phyloP scores from a whole-genome alignment of 2,888 invertebrate species.

The Campopleginae sp. region DNA sequence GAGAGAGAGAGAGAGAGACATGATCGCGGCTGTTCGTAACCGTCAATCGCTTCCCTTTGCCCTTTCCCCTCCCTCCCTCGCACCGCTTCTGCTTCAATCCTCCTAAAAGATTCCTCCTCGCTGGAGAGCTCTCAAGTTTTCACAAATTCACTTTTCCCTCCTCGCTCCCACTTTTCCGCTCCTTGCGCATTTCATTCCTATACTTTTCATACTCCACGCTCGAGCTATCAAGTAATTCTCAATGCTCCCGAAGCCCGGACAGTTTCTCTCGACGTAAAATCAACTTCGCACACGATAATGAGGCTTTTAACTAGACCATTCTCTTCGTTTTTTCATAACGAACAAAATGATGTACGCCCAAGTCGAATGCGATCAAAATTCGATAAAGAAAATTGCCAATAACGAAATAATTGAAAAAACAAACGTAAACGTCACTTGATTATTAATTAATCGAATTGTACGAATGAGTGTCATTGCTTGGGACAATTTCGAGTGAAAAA shows the following conservation, averaged over 20 bases:
- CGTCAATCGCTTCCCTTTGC: slow-evolving; percentile 66
- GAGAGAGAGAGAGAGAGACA: slow-evolving; percentile 1
- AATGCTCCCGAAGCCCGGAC: no score
- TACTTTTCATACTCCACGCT: slow-evolving; percentile 9
- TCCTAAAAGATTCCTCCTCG: slow-evolving; percentile 8
- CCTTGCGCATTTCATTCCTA: neutral
- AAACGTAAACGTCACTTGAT: neutral
- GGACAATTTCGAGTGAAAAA: neutral
- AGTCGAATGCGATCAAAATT: neutral
- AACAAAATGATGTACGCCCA: neutral
- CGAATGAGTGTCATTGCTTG: no score
- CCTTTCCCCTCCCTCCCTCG: neutral
- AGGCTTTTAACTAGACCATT: neutral
- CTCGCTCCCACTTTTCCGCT: neutral
- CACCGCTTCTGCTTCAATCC: neutral
- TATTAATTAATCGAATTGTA: no score
- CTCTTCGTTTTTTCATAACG: neutral
- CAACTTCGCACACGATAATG: neutral
- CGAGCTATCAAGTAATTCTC: slow-evolving; percentile 22
- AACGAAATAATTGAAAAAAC: neutral
- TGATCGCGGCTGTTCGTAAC: slow-evolving; percentile 69
- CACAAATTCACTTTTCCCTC: slow-evolving; percentile 31
- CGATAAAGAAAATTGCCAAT: neutral
- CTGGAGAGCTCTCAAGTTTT: slow-evolving; percentile 44
- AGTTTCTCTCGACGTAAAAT: neutral